These are phyloP conservation scores for Xestobium rufovillosum DNA, from an alignment of 2,888 invertebrate species.

Conservation along the genomic window DNA sequence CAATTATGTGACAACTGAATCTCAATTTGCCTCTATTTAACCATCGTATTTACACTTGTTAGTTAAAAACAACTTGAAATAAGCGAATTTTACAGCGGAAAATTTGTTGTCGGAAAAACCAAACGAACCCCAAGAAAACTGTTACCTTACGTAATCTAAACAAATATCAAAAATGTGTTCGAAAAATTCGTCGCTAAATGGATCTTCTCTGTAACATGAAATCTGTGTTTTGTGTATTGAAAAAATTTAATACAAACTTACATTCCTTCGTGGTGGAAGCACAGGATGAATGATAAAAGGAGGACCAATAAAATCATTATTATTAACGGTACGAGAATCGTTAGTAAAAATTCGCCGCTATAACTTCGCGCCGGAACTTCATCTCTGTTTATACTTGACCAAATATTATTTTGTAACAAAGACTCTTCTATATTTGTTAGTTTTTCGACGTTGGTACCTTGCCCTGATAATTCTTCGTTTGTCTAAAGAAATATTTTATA, in stretches of 20 bases:
- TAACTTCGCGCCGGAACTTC: constrained; percentile 63
- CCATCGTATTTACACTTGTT: too few species aligned
- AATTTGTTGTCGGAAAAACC: too few species aligned
- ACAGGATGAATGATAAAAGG: constrained; percentile 62
- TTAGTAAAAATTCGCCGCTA: constrained; percentile 58
- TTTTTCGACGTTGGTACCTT: constrained; percentile 37
- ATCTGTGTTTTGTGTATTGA: constrained; percentile 4
- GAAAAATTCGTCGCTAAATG: constrained; percentile 59
- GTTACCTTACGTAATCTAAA: constrained; percentile 51
- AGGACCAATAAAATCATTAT: constrained; percentile 59
- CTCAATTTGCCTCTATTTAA: not conserved
- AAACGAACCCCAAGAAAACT: too few species aligned
- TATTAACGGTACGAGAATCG: constrained; percentile 62
- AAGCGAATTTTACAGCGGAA: too few species aligned
- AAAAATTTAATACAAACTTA: constrained; percentile 47
- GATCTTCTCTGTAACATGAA: constrained; percentile 53
- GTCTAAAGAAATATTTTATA: too few species aligned
- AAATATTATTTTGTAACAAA: constrained; percentile 47
- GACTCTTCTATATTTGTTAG: constrained; percentile 34
- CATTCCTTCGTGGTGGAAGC: constrained; percentile 70
- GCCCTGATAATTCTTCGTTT: too few species aligned
- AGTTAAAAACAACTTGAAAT: too few species aligned
- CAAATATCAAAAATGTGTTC: constrained; percentile 65
- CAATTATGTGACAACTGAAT: too few species aligned
- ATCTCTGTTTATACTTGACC: constrained; percentile 55